Evolutionary conservation across 2,888 invertebrate genomes (phyloP).

Genomic region (Automeris io): DNA sequence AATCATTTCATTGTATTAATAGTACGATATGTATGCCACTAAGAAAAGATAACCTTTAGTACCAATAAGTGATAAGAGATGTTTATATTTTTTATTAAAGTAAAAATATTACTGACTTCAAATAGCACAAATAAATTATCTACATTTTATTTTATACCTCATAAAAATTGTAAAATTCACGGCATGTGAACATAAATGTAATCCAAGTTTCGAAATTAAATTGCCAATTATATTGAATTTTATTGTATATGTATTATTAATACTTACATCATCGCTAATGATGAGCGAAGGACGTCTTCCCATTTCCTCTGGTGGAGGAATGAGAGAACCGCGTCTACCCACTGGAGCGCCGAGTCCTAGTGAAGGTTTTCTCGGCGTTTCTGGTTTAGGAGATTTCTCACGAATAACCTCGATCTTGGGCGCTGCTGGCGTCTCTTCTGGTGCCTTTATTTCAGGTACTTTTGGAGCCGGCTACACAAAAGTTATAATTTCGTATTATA

Average conservation of each 20-base stretch:
- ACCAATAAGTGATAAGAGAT: constrained; percentile 24
- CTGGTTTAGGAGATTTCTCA: constrained; percentile 83
- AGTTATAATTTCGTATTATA: constrained; percentile 2
- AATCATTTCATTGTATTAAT: no score
- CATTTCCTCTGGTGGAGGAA: constrained; percentile 92
- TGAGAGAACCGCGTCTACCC: constrained; percentile 85
- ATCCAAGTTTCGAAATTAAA: constrained; percentile 7
- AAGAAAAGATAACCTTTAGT: neutral
- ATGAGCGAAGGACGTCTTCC: constrained; percentile 92
- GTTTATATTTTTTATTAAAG: constrained; percentile 22
- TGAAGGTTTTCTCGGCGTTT: constrained; percentile 84
- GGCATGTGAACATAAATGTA: constrained; percentile 19
- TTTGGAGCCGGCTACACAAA: constrained; percentile 47
- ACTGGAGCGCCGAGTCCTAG: constrained; percentile 77
- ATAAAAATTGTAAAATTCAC: constrained; percentile 25
- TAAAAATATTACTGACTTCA: constrained; percentile 18
- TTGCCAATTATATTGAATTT: neutral
- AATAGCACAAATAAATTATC: constrained; percentile 43
- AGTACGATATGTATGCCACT: neutral
- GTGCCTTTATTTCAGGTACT: constrained; percentile 84
- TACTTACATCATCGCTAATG: constrained; percentile 95
- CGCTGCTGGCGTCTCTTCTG: constrained; percentile 76
- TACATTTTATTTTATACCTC: constrained; percentile 52
- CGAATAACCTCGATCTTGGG: constrained; percentile 93
- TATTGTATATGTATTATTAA: constrained; percentile 1